Evolutionary conservation across 2,888 invertebrate species (phyloP).

Genomic region (Eupithecia pulchellata): DNA sequence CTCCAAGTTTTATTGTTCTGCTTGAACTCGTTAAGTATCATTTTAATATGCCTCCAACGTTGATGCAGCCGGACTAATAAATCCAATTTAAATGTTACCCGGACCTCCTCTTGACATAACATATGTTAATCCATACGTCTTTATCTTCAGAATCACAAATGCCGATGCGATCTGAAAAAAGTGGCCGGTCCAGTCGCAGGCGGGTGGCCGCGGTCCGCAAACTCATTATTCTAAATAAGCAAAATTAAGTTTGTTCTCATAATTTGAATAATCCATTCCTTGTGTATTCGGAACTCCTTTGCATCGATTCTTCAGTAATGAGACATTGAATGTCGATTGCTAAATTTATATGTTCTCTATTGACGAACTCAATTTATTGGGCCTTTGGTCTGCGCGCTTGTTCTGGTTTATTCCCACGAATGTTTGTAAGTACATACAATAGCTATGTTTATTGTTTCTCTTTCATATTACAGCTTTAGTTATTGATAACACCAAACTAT

Average conservation of each 20-base stretch:
- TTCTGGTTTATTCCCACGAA: constrained; percentile 68
- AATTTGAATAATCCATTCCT: constrained; percentile 73
- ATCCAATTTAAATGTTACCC: constrained; percentile 82
- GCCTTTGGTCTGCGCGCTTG: constrained; percentile 56
- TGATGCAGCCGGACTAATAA: constrained; percentile 77
- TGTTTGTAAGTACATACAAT: constrained; percentile 32
- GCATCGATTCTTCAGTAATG: constrained; percentile 58
- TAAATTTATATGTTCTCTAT: constrained; percentile 73
- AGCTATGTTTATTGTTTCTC: neutral
- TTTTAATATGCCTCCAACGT: constrained; percentile 72
- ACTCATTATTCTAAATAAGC: constrained; percentile 81
- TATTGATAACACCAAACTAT: neutral
- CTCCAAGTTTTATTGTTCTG: constrained; percentile 37
- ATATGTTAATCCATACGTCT: constrained; percentile 84
- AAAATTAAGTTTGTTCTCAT: constrained; percentile 84
- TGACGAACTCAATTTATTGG: constrained; percentile 77
- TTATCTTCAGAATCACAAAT: constrained; percentile 83
- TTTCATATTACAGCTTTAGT: neutral
- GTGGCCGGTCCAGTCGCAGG: constrained; percentile 73
- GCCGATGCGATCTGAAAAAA: constrained; percentile 71
- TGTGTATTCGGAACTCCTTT: constrained; percentile 39
- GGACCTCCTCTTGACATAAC: constrained; percentile 81
- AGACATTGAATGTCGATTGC: constrained; percentile 71
- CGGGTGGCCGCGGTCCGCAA: constrained; percentile 80
- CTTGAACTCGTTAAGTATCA: constrained; percentile 47